Evolutionary conservation across 2,888 invertebrate genomes (phyloP).

Genomic region (Alloscopus bannaensis): DNA sequence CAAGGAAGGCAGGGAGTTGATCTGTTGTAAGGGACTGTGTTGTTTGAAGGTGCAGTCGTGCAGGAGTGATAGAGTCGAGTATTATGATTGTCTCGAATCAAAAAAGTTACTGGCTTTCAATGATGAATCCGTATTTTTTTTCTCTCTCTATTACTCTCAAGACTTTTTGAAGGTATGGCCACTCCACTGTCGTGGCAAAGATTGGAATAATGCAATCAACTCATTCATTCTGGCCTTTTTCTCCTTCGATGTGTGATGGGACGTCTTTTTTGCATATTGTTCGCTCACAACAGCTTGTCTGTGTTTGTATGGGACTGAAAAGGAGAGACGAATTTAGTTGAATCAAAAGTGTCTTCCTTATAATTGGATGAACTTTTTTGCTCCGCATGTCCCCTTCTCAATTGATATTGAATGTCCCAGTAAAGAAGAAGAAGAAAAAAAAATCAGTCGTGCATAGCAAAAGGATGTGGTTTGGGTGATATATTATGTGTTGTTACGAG

Average conservation of each 20-base stretch:
- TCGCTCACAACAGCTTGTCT: too few species aligned
- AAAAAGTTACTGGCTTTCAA: constrained; percentile 7
- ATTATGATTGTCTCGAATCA: constrained; percentile 30
- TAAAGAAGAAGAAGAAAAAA: too few species aligned
- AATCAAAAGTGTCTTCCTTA: too few species aligned
- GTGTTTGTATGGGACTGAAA: too few species aligned
- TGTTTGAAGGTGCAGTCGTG: constrained; percentile 56
- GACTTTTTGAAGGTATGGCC: constrained; percentile 31
- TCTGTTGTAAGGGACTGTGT: not conserved
- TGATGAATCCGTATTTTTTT: constrained; percentile 32
- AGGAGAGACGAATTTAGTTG: too few species aligned
- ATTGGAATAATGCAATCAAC: constrained; percentile 42
- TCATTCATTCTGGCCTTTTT: constrained; percentile 39
- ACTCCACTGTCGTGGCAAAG: constrained; percentile 39
- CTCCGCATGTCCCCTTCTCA: too few species aligned
- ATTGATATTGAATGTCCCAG: too few species aligned
- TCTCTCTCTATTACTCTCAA: constrained; percentile 4
- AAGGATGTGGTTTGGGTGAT: constrained; percentile 32
- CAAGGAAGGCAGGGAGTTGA: not conserved
- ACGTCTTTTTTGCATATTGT: constrained; percentile 3
- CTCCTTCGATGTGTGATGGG: constrained; percentile 10
- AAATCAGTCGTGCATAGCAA: too few species aligned
- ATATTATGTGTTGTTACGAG: constrained; percentile 41
- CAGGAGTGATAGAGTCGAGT: constrained; percentile 39
- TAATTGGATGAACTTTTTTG: too few species aligned